Conservation (phyloP, 2,113 vertebrate genomes). For the Erythrolamprus reginae region DNA sequence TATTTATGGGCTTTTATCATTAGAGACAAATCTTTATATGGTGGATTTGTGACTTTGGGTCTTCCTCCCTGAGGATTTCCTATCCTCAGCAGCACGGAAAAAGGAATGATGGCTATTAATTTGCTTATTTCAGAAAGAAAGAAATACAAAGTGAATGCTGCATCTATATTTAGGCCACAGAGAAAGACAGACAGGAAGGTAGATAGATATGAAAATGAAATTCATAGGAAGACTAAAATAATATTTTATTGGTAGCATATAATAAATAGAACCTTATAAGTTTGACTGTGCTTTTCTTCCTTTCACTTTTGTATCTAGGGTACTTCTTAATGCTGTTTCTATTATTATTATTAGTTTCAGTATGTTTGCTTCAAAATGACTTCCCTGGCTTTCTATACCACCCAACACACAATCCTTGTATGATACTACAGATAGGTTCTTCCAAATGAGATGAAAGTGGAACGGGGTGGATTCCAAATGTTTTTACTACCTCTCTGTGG, state of each 20-base stretch:
- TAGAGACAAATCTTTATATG: neutral
- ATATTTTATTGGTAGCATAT: neutral
- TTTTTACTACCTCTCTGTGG: too few relatives aligned
- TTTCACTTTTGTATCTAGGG: neutral
- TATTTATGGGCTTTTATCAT: neutral
- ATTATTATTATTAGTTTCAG: neutral
- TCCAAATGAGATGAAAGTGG: neutral
- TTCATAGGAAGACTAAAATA: neutral
- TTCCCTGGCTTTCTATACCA: neutral
- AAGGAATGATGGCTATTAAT: neutral
- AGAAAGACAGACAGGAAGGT: neutral
- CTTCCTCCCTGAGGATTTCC: constrained; percentile 16
- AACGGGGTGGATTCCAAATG: too few relatives aligned
- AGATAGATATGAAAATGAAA: neutral
- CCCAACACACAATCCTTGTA: neutral
- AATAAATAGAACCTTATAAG: neutral
- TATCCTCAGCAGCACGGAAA: neutral
- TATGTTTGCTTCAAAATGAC: neutral
- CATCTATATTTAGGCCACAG: neutral
- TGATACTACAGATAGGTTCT: neutral
- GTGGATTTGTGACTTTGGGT: neutral
- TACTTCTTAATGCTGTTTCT: neutral
- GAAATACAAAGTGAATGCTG: neutral
- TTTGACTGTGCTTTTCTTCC: neutral
- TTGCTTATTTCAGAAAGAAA: neutral